Evolutionary conservation across 2,113 vertebrate species (phyloP).

Genomic region (Dolichotis patagonum): DNA sequence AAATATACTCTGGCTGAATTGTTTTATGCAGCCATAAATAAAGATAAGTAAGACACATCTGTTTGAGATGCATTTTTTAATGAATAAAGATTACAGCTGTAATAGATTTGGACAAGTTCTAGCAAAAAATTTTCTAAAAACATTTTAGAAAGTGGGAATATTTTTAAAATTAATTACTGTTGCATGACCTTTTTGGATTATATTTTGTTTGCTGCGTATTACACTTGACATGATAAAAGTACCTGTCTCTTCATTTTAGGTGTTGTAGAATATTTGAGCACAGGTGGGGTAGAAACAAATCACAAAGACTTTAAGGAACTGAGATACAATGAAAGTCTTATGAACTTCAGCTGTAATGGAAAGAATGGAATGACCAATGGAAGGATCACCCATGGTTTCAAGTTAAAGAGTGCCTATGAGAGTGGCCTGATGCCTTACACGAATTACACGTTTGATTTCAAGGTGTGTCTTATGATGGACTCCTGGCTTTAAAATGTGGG

Average conservation of each 20-base stretch:
- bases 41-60: neutral
- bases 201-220: neutral
- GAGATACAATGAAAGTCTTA: constrained; percentile 97
- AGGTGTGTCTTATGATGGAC: constrained; percentile 86
- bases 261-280: constrained; percentile 98
- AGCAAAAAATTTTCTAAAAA: neutral
- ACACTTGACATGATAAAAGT: neutral
- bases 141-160: constrained; percentile 10
- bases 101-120: neutral
- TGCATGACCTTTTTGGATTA: neutral
- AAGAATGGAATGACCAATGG: constrained; percentile 95
- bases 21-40: neutral
- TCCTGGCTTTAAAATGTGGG: neutral
- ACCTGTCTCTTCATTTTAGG: constrained; percentile 84
- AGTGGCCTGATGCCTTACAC: constrained; percentile 99
- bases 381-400: constrained; percentile 98
- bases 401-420: constrained; percentile 98
- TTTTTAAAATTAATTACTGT: neutral
- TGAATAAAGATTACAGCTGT: neutral
- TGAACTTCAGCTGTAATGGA: constrained; percentile 98
- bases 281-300: constrained; percentile 97
- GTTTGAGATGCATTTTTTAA: constrained; percentile 6
- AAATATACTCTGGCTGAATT: neutral
- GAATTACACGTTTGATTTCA: constrained; percentile 98
- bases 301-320: constrained; percentile 99